Evolutionary conservation across 2,888 invertebrate genomes (phyloP).

Genomic region (Biston betularia): DNA sequence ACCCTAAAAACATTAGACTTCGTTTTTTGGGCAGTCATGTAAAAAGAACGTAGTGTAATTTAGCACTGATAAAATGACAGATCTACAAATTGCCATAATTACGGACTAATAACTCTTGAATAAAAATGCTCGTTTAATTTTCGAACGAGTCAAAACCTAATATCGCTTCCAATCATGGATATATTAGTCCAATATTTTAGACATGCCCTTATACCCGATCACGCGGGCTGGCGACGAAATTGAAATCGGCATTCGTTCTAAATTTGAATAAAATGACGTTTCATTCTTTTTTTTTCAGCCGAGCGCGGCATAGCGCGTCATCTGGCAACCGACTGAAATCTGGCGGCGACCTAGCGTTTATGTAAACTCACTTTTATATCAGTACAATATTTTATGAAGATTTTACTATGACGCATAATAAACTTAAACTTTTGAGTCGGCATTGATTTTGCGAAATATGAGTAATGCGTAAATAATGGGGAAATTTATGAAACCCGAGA

Average conservation of each 20-base stretch:
- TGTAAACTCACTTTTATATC: slow-evolving; percentile 36
- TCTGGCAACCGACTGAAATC: slow-evolving; percentile 42
- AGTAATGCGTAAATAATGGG: no score
- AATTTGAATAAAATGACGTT: slow-evolving; percentile 67
- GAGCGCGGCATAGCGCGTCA: slow-evolving; percentile 39
- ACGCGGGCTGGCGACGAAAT: slow-evolving; percentile 45
- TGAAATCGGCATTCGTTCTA: slow-evolving; percentile 55
- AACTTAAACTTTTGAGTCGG: slow-evolving; percentile 11
- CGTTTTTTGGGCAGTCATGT: no score
- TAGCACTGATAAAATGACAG: no score
- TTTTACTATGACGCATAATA: slow-evolving; percentile 4
- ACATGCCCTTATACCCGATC: slow-evolving; percentile 25
- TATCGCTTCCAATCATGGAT: slow-evolving; percentile 35
- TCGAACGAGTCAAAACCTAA: slow-evolving; percentile 29
- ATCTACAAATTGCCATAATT: no score
- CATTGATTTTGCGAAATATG: not conserved
- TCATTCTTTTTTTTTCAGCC: slow-evolving; percentile 50
- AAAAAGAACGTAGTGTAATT: no score
- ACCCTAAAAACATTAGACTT: no score
- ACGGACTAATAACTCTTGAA: slow-evolving; percentile 2
- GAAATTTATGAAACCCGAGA: no score
- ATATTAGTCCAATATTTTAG: slow-evolving; percentile 40
- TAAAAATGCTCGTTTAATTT: slow-evolving; percentile 18
- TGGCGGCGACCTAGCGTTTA: slow-evolving; percentile 40
- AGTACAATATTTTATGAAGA: slow-evolving; percentile 15